phyloP scores from a whole-genome alignment of 2,888 invertebrate genomes.

The Eupelmus urozonus region DNA sequence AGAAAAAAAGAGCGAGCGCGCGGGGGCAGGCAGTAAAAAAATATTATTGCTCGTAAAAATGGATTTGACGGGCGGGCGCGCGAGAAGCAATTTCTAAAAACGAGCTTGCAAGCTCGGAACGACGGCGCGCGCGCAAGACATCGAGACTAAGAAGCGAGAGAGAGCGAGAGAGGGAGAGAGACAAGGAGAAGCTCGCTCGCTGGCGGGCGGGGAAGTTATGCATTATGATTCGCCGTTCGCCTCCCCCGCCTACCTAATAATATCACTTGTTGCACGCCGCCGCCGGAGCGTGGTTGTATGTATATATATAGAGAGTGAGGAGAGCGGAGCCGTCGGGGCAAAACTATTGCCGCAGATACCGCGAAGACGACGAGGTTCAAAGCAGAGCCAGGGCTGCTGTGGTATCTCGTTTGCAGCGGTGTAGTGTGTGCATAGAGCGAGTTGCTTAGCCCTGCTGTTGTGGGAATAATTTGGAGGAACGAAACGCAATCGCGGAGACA shows the following conservation, averaged over 20 bases:
- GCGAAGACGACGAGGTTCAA: conserved; percentile 58
- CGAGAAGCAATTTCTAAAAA: conserved; percentile 39
- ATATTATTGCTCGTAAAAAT: conserved; percentile 50
- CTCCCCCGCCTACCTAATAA: conserved; percentile 74
- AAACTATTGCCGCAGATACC: conserved; percentile 64
- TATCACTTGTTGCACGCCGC: conserved; percentile 74
- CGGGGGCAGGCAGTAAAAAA: conserved; percentile 53
- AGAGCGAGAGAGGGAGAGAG: conserved; percentile 7
- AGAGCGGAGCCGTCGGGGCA: conserved; percentile 32
- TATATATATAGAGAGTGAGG: conserved; percentile 12
- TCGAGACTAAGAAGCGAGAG: neutral
- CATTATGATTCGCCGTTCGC: conserved; percentile 74
- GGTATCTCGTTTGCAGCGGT: neutral
- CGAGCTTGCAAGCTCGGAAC: neutral
- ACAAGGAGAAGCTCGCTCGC: too few relatives aligned
- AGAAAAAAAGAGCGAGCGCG: conserved; percentile 18
- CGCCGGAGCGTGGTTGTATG: conserved; percentile 9
- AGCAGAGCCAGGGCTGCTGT: too few relatives aligned
- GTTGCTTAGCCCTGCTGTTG: too few relatives aligned
- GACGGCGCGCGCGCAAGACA: neutral
- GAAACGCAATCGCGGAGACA: neutral
- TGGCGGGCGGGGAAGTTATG: conserved; percentile 72
- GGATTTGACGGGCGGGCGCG: conserved; percentile 12
- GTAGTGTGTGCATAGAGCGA: too few relatives aligned
- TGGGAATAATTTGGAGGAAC: neutral